Percentiles rank a stretch among this genome's conserved stretches.
phyloP scores from a whole-genome alignment of 1,140 invertebrate genomes.

The Pseudobourletiella spinata region DNA sequence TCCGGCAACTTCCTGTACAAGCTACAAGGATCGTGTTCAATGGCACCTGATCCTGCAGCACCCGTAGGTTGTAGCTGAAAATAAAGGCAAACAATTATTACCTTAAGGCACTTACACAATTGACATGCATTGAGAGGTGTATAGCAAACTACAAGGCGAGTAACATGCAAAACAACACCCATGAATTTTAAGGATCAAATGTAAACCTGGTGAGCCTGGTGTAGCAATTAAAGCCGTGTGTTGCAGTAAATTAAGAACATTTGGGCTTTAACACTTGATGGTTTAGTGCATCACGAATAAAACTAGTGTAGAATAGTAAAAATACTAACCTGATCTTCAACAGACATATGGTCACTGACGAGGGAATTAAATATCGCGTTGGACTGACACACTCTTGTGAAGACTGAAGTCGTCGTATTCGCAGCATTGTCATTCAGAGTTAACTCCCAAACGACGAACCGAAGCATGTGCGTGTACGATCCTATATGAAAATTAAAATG shows the following conservation, averaged over 20 bases:
- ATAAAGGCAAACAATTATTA: background rate
- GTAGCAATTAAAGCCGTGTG: background rate
- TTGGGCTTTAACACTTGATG: background rate
- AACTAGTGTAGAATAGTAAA: background rate
- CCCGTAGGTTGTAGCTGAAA: slow-evolving; percentile 76
- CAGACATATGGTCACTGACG: slow-evolving; percentile 87
- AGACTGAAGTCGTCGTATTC: slow-evolving; percentile 84
- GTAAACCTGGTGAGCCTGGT: slow-evolving; percentile 10
- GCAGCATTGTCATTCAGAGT: slow-evolving; percentile 89
- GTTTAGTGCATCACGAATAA: background rate
- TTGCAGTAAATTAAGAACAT: background rate
- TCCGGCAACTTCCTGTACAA: slow-evolving; percentile 61
- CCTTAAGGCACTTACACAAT: too few species aligned
- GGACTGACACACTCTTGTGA: slow-evolving; percentile 77
- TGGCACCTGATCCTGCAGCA: slow-evolving; percentile 85
- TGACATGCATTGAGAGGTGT: too few species aligned
- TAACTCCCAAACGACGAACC: slow-evolving; percentile 94
- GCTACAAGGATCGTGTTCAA: slow-evolving; percentile 91
- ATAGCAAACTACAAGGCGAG: background rate
- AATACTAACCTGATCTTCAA: slow-evolving; percentile 84
- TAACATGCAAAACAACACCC: background rate
- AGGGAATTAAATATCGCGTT: slow-evolving; percentile 63
- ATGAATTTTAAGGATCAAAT: background rate
- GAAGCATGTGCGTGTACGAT: slow-evolving; percentile 73
- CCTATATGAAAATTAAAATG: slow-evolving; percentile 41